Conservation (phyloP, 2,797 vertebrate species). For the Remorina albescens region DNA sequence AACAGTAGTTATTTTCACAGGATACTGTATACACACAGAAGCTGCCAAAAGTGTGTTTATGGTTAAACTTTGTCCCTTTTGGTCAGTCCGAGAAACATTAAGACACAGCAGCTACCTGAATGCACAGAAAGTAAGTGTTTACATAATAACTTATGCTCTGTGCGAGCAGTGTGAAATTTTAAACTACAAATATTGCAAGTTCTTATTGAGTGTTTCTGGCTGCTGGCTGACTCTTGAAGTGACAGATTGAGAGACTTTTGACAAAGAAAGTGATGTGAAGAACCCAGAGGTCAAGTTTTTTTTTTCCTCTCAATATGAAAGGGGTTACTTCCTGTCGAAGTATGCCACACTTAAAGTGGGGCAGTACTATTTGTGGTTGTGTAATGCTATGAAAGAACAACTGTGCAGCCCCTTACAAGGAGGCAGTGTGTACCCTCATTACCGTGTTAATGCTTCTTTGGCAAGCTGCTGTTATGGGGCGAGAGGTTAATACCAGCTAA, state of each 20-base stretch:
- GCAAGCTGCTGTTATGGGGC: conserved; percentile 81
- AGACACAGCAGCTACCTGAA: conserved; percentile 55
- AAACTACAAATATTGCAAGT: conserved; percentile 24
- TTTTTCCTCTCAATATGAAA: conserved; percentile 73
- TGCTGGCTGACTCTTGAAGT: conserved; percentile 48
- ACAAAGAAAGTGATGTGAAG: conserved; percentile 81
- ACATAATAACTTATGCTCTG: conserved; percentile 44
- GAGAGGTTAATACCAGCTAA: conserved; percentile 86
- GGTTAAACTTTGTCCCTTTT: conserved; percentile 73
- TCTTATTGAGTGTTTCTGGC: conserved; percentile 53
- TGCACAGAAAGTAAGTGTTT: conserved; percentile 49
- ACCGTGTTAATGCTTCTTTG: conserved; percentile 86
- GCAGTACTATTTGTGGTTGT: conserved; percentile 84
- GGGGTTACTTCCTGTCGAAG: conserved; percentile 82
- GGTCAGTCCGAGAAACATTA: conserved; percentile 67
- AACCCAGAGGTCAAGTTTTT: conserved; percentile 72
- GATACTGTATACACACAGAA: conserved; percentile 74
- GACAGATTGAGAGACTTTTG: conserved; percentile 75
- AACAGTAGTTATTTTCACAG: conserved; percentile 80
- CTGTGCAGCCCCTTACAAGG: conserved; percentile 87
- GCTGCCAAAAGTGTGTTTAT: conserved; percentile 81
- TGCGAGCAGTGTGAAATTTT: conserved; percentile 48
- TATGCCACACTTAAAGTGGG: conserved; percentile 80
- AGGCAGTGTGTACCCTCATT: conserved; percentile 87
- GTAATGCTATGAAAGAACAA: conserved; percentile 87